These are phyloP conservation scores for Pseudachorutes palmiensis DNA, from an alignment of 1,140 invertebrate genomes.

Conservation along the genomic window DNA sequence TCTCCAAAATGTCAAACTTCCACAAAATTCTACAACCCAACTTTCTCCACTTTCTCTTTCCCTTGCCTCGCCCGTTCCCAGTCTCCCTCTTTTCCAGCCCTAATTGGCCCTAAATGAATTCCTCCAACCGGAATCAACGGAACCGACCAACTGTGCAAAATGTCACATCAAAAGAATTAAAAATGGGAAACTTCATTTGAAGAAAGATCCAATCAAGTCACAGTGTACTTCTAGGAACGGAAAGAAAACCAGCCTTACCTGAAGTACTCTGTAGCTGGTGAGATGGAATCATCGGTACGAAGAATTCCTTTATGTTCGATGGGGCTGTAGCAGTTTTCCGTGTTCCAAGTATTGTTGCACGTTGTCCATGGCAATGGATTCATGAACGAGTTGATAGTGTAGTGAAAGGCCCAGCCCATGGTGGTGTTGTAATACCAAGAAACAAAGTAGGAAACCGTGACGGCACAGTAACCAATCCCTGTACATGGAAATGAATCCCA, in stretches of 20 bases:
- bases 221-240: background rate
- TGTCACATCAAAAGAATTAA: no score
- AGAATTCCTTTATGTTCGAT: conserved; percentile 41
- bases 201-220: background rate
- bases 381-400: conserved; percentile 63
- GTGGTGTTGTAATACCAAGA: conserved; percentile 90
- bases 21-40: background rate
- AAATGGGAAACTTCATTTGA: no score
- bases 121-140: background rate
- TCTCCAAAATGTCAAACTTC: background rate
- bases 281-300: conserved; percentile 44
- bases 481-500: conserved; percentile 35
- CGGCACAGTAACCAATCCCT: conserved; percentile 78
- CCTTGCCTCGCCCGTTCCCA: background rate
- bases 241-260: conserved; percentile 20
- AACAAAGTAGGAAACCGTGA: conserved; percentile 80
- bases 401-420: conserved; percentile 83
- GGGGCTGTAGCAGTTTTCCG: conserved; percentile 54
- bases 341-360: conserved; percentile 85
- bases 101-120: background rate
- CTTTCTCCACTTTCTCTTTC: background rate
- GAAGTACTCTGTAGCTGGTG: conserved; percentile 59
- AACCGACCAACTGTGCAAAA: no score
- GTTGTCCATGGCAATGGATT: conserved; percentile 69
- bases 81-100: background rate